Conservation (phyloP, 2,888 invertebrate species). For the Branchipolynoe longqiensis region DNA sequence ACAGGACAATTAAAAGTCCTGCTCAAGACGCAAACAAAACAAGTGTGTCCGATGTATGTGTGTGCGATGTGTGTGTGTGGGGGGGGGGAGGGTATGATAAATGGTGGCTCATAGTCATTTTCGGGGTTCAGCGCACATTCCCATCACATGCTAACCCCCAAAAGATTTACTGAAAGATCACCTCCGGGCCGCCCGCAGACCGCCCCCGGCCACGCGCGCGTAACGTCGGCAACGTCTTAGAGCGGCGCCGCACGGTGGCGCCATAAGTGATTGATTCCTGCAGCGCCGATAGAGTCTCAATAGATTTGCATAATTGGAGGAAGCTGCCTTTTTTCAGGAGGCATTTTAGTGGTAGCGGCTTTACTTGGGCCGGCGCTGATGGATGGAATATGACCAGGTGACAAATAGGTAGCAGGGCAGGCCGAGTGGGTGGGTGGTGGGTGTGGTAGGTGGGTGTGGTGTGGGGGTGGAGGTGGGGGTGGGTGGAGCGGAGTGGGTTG, state of each 20-base stretch:
- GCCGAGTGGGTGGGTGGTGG: slow-evolving; percentile 30
- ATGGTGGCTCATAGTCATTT: slow-evolving; percentile 41
- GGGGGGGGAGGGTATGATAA: too few relatives aligned
- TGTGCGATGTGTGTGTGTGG: too few relatives aligned
- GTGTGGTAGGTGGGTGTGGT: too few relatives aligned
- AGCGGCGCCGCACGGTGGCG: slow-evolving; percentile 19
- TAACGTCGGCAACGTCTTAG: slow-evolving; percentile 41
- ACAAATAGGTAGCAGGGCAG: background rate
- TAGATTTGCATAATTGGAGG: slow-evolving; percentile 57
- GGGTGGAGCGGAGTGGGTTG: background rate
- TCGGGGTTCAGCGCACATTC: slow-evolving; percentile 49
- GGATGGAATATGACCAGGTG: slow-evolving; percentile 54
- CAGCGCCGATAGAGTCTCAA: slow-evolving; percentile 48
- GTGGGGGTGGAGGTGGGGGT: too few relatives aligned
- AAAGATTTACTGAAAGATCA: slow-evolving; percentile 46
- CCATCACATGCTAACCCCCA: slow-evolving; percentile 49
- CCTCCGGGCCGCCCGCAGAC: slow-evolving; percentile 1
- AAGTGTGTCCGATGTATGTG: too few relatives aligned
- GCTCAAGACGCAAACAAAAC: too few relatives aligned
- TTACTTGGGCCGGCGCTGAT: slow-evolving; percentile 39
- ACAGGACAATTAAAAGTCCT: too few relatives aligned
- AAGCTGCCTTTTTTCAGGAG: slow-evolving; percentile 52
- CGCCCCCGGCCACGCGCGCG: slow-evolving; percentile 2
- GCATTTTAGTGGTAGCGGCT: slow-evolving; percentile 44
- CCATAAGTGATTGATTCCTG: slow-evolving; percentile 51